phyloP scores from a whole-genome alignment of 2,888 invertebrate genomes.

The Troglohyphantes excavatus region DNA sequence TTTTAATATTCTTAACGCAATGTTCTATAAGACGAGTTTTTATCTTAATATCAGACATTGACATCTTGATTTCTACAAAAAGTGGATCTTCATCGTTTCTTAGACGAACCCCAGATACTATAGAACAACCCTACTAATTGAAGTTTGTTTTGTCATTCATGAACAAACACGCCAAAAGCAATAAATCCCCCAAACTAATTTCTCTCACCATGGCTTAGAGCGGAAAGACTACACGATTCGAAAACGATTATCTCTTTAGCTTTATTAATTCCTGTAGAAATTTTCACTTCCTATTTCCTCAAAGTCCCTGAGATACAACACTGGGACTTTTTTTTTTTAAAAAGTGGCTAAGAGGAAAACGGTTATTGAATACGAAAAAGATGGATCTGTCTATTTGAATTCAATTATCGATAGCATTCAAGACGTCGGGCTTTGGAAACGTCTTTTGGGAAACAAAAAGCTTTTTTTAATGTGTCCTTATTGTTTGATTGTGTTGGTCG shows the following conservation, averaged over 20 bases:
- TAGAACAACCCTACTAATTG: no score
- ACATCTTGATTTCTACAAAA: no score
- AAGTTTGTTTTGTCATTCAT: no score
- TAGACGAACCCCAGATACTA: no score
- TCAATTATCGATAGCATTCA: not conserved
- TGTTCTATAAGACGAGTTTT: no score
- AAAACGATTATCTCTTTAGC: slow-evolving; percentile 29
- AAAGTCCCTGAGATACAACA: not conserved
- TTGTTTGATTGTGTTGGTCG: not conserved
- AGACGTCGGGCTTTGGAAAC: not conserved
- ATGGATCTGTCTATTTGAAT: not conserved
- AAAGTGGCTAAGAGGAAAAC: not conserved
- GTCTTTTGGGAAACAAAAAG: no score
- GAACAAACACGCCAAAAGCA: not conserved
- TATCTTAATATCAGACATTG: no score
- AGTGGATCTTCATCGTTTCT: no score
- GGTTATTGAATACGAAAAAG: not conserved
- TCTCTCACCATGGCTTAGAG: slow-evolving; percentile 27
- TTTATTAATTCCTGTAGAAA: slow-evolving; percentile 27
- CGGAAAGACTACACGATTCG: slow-evolving; percentile 30
- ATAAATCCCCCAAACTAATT: not conserved
- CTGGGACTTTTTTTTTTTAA: slow-evolving; percentile 1
- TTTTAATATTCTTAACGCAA: no score
- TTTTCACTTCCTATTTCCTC: slow-evolving; percentile 60
- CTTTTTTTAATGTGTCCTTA: no score